Evolutionary conservation across 2,113 vertebrate genomes (phyloP), one percentile per base, ranked within the genome.

Genomic region (Sinocyclocheilus maitianheensis): DNA sequence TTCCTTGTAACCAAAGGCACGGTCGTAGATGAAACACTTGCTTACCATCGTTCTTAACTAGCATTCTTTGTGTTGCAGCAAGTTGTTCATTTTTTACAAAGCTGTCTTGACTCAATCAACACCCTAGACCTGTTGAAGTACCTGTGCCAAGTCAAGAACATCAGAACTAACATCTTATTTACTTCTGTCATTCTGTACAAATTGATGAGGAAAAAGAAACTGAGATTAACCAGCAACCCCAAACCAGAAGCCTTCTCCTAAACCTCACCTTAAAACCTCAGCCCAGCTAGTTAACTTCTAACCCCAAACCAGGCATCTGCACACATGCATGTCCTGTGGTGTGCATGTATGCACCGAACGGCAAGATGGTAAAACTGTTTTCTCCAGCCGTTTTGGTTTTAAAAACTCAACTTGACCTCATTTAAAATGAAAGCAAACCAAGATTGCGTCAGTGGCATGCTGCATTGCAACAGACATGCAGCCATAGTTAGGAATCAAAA

Each of bases 211-310:
- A 51, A 77, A 60, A 69, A 86, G 87, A 86, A 88, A 86, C 81
- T 80, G 51, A 84, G 81, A 83, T 83, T 69, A 87, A 84, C 85
- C 84, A 84, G 67, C 60, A 86, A 89, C 84, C 84, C 87, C 83
- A 89, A 89, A 85, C 88, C 86, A 87, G 72, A 83, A 87, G 55
- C 83, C 18, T 48, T 74, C 67, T 53, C 78, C 77, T 60, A 81
- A 76, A 82, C 71, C 72, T 85, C 60, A 78, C 67, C 67, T 77
- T 78, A 26, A 80, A 87, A 89, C 88, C 88, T 87, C 85, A 89
- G 76, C 69, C 85, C 77, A 81, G 26, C 81, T 84, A 46, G 81
- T 55, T 74, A 77, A 77, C n/a, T 80, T 81, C 78, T 76, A 86
- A 86, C 78, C 78, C 67, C 37, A 80, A 71, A 26, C 78, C 72